Evolutionary conservation across 2,888 invertebrate species (phyloP).

Genomic region (Drosophila formosana): DNA sequence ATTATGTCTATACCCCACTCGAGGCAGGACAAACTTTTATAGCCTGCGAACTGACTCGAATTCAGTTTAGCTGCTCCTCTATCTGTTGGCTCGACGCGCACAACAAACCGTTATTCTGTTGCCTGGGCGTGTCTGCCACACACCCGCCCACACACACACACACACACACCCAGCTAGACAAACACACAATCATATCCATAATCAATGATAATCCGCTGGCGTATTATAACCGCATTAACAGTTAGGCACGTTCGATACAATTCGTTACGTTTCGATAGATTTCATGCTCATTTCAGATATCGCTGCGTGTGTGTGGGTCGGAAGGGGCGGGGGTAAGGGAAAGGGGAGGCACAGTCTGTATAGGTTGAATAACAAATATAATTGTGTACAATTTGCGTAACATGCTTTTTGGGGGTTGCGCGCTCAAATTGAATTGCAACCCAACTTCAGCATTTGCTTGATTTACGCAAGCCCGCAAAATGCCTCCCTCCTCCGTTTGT

Average conservation of each 20-base stretch:
- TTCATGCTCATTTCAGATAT: conserved; percentile 73
- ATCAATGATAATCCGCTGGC: conserved; percentile 80
- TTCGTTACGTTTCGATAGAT: conserved; percentile 78
- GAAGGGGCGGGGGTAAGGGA: not conserved
- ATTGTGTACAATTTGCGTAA: conserved; percentile 71
- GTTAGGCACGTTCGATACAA: conserved; percentile 78
- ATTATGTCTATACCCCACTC: conserved; percentile 68
- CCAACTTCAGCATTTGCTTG: conserved; percentile 37
- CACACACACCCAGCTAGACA: conserved; percentile 9
- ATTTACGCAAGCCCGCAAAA: conserved; percentile 34
- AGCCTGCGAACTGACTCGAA: conserved; percentile 21
- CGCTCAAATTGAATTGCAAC: conserved; percentile 70
- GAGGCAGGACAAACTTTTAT: conserved; percentile 56
- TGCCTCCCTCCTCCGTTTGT: conserved; percentile 2
- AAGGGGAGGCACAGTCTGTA: not conserved
- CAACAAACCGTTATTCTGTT: conserved; percentile 62
- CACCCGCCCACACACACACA: conserved; percentile 10
- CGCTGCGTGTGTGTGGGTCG: conserved; percentile 9
- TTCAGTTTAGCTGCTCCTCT: conserved; percentile 18
- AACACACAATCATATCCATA: conserved; percentile 62
- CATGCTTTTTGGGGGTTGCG: conserved; percentile 33
- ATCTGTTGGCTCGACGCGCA: too few relatives aligned
- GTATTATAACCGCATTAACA: conserved; percentile 81
- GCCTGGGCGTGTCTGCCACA: conserved; percentile 43
- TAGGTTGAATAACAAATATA: conserved; percentile 60